Percentiles rank a stretch among this genome's conserved stretches.
These are phyloP conservation scores for Nemurella pictetii DNA, from an alignment of 2,888 invertebrate species.

Conservation along the genomic window DNA sequence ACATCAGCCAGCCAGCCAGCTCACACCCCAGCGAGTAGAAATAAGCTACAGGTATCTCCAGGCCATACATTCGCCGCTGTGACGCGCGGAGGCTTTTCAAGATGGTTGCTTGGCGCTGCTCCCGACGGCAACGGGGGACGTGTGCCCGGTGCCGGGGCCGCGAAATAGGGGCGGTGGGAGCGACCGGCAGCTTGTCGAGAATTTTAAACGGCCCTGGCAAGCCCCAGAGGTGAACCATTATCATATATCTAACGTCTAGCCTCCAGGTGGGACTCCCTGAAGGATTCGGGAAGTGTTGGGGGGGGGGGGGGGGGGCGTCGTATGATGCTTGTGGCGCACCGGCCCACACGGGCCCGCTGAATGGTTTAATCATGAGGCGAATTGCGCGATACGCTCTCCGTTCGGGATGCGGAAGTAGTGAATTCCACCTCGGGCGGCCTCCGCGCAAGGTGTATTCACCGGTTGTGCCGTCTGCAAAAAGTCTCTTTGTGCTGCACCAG, in stretches of 20 bases:
- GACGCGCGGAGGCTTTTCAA: background rate
- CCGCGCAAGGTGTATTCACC: too few relatives aligned
- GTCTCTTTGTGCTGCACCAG: too few relatives aligned
- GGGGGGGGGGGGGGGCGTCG: background rate
- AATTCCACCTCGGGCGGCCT: too few relatives aligned
- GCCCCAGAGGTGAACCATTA: conserved; percentile 8
- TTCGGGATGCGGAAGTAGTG: too few relatives aligned
- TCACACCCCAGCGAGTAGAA: too few relatives aligned
- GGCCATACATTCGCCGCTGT: background rate
- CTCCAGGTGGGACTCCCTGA: background rate
- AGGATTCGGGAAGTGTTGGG: background rate
- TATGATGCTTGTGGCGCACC: background rate
- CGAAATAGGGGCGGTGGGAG: background rate
- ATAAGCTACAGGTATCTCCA: background rate
- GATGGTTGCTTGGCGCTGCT: background rate
- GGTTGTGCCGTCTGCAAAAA: too few relatives aligned
- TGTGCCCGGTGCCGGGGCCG: too few relatives aligned
- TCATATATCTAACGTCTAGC: conserved; percentile 13
- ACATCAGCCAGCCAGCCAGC: background rate
- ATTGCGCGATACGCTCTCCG: background rate
- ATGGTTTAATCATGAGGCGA: conserved; percentile 3
- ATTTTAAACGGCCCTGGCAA: background rate
- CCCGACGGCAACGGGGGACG: too few relatives aligned
- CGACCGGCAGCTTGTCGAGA: background rate
- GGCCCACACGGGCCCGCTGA: background rate